phyloP scores from a whole-genome alignment of 2,797 vertebrate species.

The Muraenolepis orangiensis region DNA sequence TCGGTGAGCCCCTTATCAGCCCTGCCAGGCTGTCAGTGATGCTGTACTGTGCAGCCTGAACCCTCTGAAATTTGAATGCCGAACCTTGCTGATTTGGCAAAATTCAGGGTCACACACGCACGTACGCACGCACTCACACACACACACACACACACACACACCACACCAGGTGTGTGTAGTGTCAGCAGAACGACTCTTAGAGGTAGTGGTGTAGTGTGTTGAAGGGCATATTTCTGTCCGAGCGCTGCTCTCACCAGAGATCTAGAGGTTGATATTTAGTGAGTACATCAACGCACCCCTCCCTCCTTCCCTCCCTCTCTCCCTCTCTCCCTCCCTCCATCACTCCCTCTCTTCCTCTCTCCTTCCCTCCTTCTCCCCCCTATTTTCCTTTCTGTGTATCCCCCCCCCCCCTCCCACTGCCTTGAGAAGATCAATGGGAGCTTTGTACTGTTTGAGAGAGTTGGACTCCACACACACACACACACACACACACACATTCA shows the following conservation, averaged over 20 bases:
- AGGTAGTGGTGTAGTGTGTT: no score
- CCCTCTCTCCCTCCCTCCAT: not conserved
- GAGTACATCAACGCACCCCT: conserved; percentile 39
- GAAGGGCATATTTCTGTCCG: no score
- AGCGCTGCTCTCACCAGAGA: no score
- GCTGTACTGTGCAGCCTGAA: conserved; percentile 54
- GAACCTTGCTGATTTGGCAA: no score
- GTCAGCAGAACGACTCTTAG: no score
- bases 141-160: conserved; percentile 9
- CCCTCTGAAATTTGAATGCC: conserved; percentile 29
- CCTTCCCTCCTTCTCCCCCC: no score
- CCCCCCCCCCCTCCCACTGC: no score
- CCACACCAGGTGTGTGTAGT: no score
- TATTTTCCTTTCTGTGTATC: no score
- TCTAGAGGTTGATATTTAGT: conserved; percentile 59
- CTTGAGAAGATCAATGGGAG: conserved; percentile 54
- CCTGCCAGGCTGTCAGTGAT: conserved; percentile 53
- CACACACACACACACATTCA: not conserved
- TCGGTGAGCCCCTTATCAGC: conserved; percentile 63
- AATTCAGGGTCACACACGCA: no score
- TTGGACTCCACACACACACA: conserved; percentile 8
- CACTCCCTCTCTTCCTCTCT: not conserved
- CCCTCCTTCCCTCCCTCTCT: not conserved
- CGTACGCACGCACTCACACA: no score
- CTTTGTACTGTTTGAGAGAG: conserved; percentile 47